A percentile compares a stretch with the other conserved stretches of the same genome.
Evolutionary conservation across 2,113 vertebrate genomes (phyloP).

Genomic region (Casuarius casuarius): DNA sequence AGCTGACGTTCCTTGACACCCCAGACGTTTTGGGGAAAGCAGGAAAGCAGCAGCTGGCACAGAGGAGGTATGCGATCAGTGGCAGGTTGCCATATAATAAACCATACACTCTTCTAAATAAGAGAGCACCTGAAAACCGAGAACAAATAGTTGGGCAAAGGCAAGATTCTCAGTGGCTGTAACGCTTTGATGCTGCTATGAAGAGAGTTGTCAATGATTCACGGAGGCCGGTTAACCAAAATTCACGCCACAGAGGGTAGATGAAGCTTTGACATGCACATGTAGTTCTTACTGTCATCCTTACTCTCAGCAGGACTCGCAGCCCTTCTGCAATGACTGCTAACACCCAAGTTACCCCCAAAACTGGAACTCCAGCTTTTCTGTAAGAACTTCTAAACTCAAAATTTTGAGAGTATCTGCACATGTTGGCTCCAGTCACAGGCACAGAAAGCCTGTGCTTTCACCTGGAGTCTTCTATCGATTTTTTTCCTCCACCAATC

Average conservation of each 20-base stretch:
- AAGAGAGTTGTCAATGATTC: background rate
- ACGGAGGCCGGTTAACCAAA: background rate
- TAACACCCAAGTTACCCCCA: background rate
- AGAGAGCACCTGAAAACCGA: background rate
- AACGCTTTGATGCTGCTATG: background rate
- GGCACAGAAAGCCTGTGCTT: background rate
- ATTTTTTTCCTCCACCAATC: background rate
- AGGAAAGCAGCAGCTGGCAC: background rate
- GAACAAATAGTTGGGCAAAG: background rate
- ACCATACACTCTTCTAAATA: background rate
- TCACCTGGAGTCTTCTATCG: background rate
- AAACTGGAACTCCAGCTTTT: background rate
- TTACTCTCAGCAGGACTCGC: background rate
- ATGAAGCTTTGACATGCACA: background rate
- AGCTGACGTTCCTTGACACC: background rate
- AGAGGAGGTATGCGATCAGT: background rate
- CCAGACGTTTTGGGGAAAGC: background rate
- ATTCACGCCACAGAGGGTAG: background rate
- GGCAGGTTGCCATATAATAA: background rate
- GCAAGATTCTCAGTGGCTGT: background rate
- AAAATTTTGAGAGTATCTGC: background rate
- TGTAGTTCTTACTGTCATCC: background rate
- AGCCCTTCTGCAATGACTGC: background rate
- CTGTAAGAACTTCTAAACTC: background rate
- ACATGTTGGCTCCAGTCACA: rapidly evolving